Evolutionary conservation across 2,113 vertebrate species (phyloP).

Genomic region (Baryphthengus martii): DNA sequence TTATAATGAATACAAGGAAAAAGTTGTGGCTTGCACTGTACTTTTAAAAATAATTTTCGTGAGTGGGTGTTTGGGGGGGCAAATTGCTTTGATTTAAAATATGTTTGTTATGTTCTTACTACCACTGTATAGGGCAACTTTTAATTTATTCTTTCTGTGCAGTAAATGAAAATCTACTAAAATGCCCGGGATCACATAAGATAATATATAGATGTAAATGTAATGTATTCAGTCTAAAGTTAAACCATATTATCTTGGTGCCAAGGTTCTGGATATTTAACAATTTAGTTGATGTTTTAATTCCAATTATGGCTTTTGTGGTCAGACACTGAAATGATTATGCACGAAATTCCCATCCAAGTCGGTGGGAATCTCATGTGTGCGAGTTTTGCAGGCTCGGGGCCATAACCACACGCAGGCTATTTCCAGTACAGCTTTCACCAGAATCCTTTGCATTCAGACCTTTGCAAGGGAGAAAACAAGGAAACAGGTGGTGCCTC

Average conservation of each 20-base stretch:
- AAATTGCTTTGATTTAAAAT: constrained; percentile 20
- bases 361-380: constrained; percentile 21
- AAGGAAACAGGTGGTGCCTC: background rate
- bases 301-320: constrained; percentile 59
- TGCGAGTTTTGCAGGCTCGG: background rate
- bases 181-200: background rate
- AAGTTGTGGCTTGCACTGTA: background rate
- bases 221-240: background rate
- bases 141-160: constrained; percentile 31
- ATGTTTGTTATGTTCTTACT: background rate
- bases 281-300: constrained; percentile 46
- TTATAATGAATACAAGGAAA: background rate
- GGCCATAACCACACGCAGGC: constrained; percentile 22
- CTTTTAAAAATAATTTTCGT: constrained; percentile 28
- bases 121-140: background rate
- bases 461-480: background rate
- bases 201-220: background rate
- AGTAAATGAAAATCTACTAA: constrained; percentile 31
- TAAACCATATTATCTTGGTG: constrained; percentile 24
- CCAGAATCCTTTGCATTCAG: background rate
- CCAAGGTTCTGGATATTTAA: constrained; percentile 51
- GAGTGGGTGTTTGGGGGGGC: background rate
- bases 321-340: constrained; percentile 37
- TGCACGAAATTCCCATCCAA: constrained; percentile 44
- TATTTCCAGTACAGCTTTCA: background rate